Conservation (phyloP, 2,888 invertebrate genomes). For the Sisyra nigra region DNA sequence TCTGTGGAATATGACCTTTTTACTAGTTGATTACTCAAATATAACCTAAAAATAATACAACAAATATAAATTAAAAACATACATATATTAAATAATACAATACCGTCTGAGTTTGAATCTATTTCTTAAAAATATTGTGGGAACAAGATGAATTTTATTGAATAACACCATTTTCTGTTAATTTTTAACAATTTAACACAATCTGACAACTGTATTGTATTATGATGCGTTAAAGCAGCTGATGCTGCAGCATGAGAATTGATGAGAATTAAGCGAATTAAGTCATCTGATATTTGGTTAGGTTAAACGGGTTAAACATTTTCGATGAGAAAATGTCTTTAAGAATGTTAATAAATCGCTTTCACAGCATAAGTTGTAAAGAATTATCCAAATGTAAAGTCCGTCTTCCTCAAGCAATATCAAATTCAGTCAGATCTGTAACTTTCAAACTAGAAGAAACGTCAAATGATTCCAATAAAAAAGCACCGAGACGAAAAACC, state of each 20-base stretch:
- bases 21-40: no score
- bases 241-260: no score
- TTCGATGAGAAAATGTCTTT: constrained; percentile 1
- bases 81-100: no score
- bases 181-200: neutral
- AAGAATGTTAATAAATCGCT: constrained; percentile 2
- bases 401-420: neutral
- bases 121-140: no score
- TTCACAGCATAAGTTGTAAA: neutral
- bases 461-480: constrained; percentile 6
- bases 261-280: no score
- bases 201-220: no score
- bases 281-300: neutral
- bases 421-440: neutral
- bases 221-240: no score
- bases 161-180: neutral
- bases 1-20: neutral
- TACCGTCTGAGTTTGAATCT: no score
- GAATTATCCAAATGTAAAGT: neutral
- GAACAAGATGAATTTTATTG: neutral
- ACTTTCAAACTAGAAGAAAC: constrained; percentile 1
- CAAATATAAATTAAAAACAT: no score
- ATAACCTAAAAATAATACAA: no score
- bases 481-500: constrained; percentile 20
- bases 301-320: neutral